Base-by-base conservation (phyloP, 2,797 vertebrate species). In the Synanceia verrucosa region DNA sequence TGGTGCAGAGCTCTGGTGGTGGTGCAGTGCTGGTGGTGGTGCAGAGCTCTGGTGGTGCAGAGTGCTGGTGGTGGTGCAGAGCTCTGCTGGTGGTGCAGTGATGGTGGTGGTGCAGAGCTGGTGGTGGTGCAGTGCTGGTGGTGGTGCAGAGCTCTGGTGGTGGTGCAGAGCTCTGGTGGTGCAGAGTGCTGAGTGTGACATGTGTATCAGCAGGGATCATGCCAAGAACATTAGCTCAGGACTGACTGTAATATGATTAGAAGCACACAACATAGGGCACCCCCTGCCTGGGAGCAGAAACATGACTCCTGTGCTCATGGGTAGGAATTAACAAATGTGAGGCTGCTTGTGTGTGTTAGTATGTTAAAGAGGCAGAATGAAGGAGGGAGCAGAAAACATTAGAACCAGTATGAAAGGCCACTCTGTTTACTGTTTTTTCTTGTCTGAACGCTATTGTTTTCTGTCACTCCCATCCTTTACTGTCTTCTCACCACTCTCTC, bases 161-260 rank as follows among this genome's bases (percentile, higher is more conserved):
- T 4, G 26, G 46, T 37, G 34, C 57, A 21, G 50, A 6, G 73
- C 51, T 51, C n/a, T n/a, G n/a, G n/a, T n/a, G n/a, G n/a, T n/a
- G n/a, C n/a, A n/a, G 65, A 65, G 77, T 63, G 44, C 36, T 36
- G 68, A 73, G 75, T 75, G 36, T 55, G 80, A 86, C 69, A 84
- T 69, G 75, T 67, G 9, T 80, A 82, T 87, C 82, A 75, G 65
- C 79, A 51, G 77, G 48, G 65, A 76, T 80, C 79, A 46, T 65
- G 87, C 83, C 87, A 86, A 86, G 51, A 86, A 88, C 88, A 86
- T 84, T 72, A 75, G 88, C 85, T 89, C 85, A 84, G 5, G 29
- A 70, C 83, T 78, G 79, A 88, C 79, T 82, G 86, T 91, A 89
- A 92, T 82, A 80, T 87, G 89, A 92, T 92, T 91, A 92, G 83